Percentiles rank a stretch among this genome's conserved stretches.
phyloP scores from a whole-genome alignment of 2,888 invertebrate species.

The Cryptus armator region DNA sequence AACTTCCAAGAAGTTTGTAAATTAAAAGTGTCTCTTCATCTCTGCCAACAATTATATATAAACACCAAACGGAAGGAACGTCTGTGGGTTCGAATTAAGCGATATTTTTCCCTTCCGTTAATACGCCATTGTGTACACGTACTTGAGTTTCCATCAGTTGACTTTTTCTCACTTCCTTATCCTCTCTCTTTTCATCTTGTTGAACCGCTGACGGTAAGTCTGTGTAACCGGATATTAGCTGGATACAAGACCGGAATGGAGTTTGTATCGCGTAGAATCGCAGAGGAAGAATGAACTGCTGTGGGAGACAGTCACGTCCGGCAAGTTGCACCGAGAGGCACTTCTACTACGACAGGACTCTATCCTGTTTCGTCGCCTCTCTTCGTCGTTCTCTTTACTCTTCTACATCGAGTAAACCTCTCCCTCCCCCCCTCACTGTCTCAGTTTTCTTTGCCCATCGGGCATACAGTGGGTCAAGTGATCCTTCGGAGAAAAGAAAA shows the following conservation, averaged over 20 bases:
- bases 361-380: conserved; percentile 12
- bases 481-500: conserved; percentile 29
- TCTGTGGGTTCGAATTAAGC: not conserved
- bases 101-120: not conserved
- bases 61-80: not conserved
- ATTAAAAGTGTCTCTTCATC: too few relatives aligned
- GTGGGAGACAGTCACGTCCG: conserved; percentile 57
- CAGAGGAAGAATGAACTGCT: conserved; percentile 55
- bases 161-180: conserved; percentile 26
- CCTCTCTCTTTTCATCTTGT: conserved; percentile 28
- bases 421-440: conserved; percentile 2
- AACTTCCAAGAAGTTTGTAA: too few relatives aligned
- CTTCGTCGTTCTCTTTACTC: conserved; percentile 6
- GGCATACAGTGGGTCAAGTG: conserved; percentile 14
- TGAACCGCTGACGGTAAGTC: conserved; percentile 5
- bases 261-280: conserved; percentile 50
- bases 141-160: conserved; percentile 39
- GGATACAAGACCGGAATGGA: conserved; percentile 28
- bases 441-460: conserved; percentile 28
- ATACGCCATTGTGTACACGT: conserved; percentile 21
- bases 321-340: conserved; percentile 32
- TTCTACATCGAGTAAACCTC: not conserved
- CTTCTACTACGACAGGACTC: conserved; percentile 5
- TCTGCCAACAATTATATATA: not conserved
- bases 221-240: conserved; percentile 62